Percentiles rank a stretch among this genome's conserved stretches.
Conservation (phyloP, 2,113 vertebrate species). For the Centropristis striata region DNA sequence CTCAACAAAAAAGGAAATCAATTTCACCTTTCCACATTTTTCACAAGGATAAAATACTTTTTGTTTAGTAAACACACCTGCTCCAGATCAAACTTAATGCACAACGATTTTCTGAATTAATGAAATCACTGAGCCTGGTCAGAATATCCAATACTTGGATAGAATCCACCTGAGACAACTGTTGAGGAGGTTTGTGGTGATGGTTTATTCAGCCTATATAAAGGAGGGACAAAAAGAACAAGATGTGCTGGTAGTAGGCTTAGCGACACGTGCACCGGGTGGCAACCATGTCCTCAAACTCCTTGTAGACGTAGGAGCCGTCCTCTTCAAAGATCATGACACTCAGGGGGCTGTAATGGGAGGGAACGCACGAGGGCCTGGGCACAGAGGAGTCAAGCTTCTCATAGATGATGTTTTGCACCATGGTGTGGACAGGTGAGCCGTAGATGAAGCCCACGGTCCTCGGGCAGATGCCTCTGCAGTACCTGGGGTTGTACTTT, state of each 20-base stretch:
- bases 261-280: slow-evolving; percentile 95
- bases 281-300: slow-evolving; percentile 96
- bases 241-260: slow-evolving; percentile 14
- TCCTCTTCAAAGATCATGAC: slow-evolving; percentile 93
- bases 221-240: slow-evolving; percentile 11
- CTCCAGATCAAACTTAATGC: slow-evolving; percentile 67
- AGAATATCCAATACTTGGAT: slow-evolving; percentile 46
- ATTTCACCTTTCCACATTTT: slow-evolving; percentile 57
- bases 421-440: slow-evolving; percentile 92
- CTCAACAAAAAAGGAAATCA: slow-evolving; percentile 68
- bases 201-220: slow-evolving; percentile 51
- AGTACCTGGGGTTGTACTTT: slow-evolving; percentile 94
- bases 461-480: slow-evolving; percentile 92
- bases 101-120: slow-evolving; percentile 59
- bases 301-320: slow-evolving; percentile 93
- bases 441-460: slow-evolving; percentile 90
- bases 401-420: slow-evolving; percentile 95
- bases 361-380: slow-evolving; percentile 92
- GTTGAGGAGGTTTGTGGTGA: slow-evolving; percentile 19
- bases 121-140: slow-evolving; percentile 63
- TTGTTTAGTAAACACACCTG: slow-evolving; percentile 64
- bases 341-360: slow-evolving; percentile 92
- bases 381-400: slow-evolving; percentile 91
- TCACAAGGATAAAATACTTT: slow-evolving; percentile 72
- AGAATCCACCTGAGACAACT: slow-evolving; percentile 11